Evolutionary conservation across 2,888 invertebrate genomes (phyloP).

Genomic region (Chrysolina haemoptera): DNA sequence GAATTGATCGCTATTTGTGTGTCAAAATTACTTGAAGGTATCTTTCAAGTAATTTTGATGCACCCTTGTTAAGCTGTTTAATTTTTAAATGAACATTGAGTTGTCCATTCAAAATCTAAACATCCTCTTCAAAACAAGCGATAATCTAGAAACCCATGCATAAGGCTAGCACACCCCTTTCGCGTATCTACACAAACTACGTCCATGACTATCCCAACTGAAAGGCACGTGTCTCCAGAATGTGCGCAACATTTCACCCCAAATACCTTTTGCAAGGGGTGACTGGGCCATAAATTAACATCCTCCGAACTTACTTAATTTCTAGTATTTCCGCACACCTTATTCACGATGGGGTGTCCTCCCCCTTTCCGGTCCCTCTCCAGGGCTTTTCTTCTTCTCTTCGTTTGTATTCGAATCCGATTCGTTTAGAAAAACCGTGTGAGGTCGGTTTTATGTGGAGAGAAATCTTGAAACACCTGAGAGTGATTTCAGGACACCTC

Average conservation of each 20-base stretch:
- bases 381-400: neutral
- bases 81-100: too few species aligned
- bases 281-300: slow-evolving; percentile 43
- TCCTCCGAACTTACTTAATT: slow-evolving; percentile 41
- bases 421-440: slow-evolving; percentile 7
- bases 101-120: too few species aligned
- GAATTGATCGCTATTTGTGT: too few species aligned
- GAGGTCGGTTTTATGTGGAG: slow-evolving; percentile 12
- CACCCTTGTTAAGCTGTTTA: too few species aligned
- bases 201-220: slow-evolving; percentile 20
- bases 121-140: too few species aligned
- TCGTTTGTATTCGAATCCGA: slow-evolving; percentile 8
- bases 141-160: neutral
- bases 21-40: too few species aligned
- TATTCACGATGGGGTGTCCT: slow-evolving; percentile 16
- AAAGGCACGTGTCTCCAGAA: slow-evolving; percentile 25
- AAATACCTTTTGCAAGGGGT: slow-evolving; percentile 30
- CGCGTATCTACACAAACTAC: neutral
- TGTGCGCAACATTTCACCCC: slow-evolving; percentile 30
- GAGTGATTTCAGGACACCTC: slow-evolving; percentile 30
- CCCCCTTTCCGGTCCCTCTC: neutral
- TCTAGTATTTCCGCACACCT: slow-evolving; percentile 41
- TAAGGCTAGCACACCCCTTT: neutral
- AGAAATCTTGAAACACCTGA: slow-evolving; percentile 29
- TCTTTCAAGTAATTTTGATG: too few species aligned